These are phyloP conservation scores for Phrynocephalus guinanensis DNA, from an alignment of 2,797 vertebrate genomes.

Conservation along the genomic window DNA sequence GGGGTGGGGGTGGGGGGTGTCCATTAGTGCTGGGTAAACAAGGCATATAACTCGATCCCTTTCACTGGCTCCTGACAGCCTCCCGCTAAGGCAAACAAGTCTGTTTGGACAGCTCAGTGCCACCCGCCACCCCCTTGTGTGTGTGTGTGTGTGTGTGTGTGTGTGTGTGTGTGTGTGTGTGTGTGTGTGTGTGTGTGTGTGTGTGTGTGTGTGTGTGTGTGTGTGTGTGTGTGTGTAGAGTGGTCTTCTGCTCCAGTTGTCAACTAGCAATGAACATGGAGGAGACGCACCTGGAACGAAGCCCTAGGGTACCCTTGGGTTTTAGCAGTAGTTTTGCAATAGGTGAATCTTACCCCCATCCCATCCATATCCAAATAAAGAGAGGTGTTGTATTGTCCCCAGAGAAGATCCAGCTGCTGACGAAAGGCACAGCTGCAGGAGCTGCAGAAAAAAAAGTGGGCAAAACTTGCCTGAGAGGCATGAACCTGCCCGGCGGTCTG, in stretches of 20 bases:
- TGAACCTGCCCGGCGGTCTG: too few relatives aligned
- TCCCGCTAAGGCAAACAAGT: constrained; percentile 64
- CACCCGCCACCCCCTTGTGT: neutral
- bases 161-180: neutral
- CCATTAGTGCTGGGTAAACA: constrained; percentile 70
- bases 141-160: neutral
- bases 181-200: too few relatives aligned
- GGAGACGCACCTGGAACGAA: too few relatives aligned
- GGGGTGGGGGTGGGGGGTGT: constrained; percentile 24
- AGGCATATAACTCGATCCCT: rapidly evolving
- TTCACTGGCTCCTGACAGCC: neutral
- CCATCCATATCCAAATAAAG: too few relatives aligned
- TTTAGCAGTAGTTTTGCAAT: neutral
- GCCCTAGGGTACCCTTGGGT: too few relatives aligned
- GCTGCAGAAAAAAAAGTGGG: neutral
- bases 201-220: neutral
- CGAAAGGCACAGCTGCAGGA: too few relatives aligned
- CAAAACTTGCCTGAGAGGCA: too few relatives aligned
- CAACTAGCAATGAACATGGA: too few relatives aligned
- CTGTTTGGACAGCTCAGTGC: constrained; percentile 9
- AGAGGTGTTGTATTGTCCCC: neutral
- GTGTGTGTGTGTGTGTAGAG: too few relatives aligned
- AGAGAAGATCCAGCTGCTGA: too few relatives aligned
- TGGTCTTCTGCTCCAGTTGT: too few relatives aligned
- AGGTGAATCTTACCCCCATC: neutral